phyloP scores from a whole-genome alignment of 1,140 invertebrate species.

The Acromyrmex heyeri region DNA sequence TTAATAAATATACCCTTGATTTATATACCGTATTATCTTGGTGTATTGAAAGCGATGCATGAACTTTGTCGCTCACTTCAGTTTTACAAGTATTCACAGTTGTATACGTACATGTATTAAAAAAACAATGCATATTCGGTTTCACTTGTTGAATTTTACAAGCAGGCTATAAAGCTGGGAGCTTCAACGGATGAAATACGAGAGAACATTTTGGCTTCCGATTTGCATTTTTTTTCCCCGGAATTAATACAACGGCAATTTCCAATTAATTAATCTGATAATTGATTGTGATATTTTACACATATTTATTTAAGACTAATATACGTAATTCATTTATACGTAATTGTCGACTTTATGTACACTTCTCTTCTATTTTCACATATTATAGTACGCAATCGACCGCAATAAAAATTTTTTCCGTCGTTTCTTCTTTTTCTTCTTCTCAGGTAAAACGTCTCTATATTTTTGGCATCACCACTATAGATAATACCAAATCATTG shows the following conservation, averaged over 20 bases:
- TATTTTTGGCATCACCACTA: background rate
- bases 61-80: background rate
- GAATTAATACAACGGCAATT: background rate
- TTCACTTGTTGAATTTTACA: conserved; percentile 21
- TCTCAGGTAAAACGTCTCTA: background rate
- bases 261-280: conserved; percentile 31
- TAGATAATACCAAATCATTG: conserved; percentile 16
- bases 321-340: conserved; percentile 9
- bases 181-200: background rate
- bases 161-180: background rate
- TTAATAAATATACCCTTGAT: conserved; percentile 62
- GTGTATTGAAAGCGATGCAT: background rate
- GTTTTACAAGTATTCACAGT: background rate
- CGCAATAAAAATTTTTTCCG: background rate
- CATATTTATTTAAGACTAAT: conserved; percentile 1
- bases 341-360: conserved; percentile 33
- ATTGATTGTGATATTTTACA: conserved; percentile 8
- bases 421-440: background rate
- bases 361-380: conserved; percentile 24
- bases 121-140: background rate
- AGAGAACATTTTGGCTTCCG: background rate
- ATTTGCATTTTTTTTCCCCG: background rate
- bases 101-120: background rate
- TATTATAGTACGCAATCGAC: conserved; percentile 12
- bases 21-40: conserved; percentile 18